Percentiles rank a stretch among this genome's conserved stretches.
Conservation (phyloP, 2,113 vertebrate species). For the Hyaena hyaena region DNA sequence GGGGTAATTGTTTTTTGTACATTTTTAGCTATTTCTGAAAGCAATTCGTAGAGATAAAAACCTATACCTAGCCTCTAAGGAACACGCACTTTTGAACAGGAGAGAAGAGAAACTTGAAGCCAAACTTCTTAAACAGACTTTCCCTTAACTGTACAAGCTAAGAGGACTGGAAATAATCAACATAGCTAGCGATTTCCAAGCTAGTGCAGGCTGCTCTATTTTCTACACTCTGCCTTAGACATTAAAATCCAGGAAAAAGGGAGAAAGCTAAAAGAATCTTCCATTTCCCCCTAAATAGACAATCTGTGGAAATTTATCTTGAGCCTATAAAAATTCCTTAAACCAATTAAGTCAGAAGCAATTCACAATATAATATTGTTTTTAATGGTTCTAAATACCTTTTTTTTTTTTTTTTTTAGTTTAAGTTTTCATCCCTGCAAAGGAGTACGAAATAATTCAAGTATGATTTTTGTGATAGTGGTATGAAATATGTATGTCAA, state of each 20-base stretch:
- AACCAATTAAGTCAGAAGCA: conserved; percentile 1
- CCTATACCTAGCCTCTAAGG: neutral
- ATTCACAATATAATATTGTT: conserved; percentile 11
- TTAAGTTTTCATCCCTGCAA: conserved; percentile 10
- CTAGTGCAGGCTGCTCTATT: neutral
- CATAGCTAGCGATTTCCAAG: neutral
- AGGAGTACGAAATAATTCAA: conserved; percentile 49
- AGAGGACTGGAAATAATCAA: neutral
- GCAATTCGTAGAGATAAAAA: conserved; percentile 40
- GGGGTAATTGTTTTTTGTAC: conserved; percentile 25
- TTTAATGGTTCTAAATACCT: conserved; percentile 20
- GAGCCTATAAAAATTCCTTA: conserved; percentile 50
- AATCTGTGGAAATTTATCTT: conserved; percentile 53
- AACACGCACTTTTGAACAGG: conserved; percentile 5
- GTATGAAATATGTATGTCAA: neutral
- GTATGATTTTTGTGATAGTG: conserved; percentile 8
- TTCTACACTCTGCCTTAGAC: conserved; percentile 27
- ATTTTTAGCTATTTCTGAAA: conserved; percentile 50
- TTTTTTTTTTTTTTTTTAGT: conserved; percentile 38
- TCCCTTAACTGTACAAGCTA: neutral
- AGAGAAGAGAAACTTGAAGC: conserved; percentile 12
- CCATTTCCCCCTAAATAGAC: conserved; percentile 34
- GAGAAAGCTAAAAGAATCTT: conserved; percentile 13
- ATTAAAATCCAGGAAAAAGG: neutral
- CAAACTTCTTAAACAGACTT: conserved; percentile 27